Evolutionary conservation across 2,888 invertebrate genomes (phyloP).

Genomic region (Drosophila borealis): DNA sequence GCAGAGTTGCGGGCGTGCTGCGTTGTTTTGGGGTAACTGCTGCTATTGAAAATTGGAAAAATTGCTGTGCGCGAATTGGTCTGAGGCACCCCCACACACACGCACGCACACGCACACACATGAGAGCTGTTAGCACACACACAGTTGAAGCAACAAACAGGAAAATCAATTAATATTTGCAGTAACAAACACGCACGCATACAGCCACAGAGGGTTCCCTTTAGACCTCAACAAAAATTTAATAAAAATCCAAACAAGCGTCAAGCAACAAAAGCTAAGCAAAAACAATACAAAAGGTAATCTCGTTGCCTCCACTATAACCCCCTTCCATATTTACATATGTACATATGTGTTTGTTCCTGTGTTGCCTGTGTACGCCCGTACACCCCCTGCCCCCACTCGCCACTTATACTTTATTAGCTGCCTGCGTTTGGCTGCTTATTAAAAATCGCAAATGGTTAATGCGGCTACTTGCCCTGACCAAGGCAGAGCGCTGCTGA

Average conservation of each 20-base stretch:
- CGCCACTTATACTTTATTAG: constrained; percentile 53
- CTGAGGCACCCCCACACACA: neutral
- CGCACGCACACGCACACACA: neutral
- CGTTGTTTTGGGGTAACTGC: neutral
- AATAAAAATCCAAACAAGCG: constrained; percentile 48
- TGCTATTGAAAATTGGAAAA: constrained; percentile 13
- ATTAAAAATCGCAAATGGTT: constrained; percentile 58
- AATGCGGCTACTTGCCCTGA: constrained; percentile 32
- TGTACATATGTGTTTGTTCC: constrained; percentile 3
- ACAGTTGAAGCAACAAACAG: constrained; percentile 24
- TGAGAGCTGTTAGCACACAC: constrained; percentile 1
- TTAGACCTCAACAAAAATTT: constrained; percentile 37
- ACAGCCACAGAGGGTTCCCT: neutral
- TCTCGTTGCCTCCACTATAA: neutral
- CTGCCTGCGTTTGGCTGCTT: constrained; percentile 52
- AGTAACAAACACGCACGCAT: constrained; percentile 12
- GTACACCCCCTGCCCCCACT: neutral
- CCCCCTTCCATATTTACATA: neutral
- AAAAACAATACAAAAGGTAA: constrained; percentile 45
- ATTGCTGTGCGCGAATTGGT: neutral
- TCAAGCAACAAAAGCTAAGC: constrained; percentile 41
- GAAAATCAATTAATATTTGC: constrained; percentile 60
- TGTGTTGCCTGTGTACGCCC: neutral
- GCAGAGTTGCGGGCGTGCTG: too few relatives aligned
- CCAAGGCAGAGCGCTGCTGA: constrained; percentile 36